Evolutionary conservation across 2,888 invertebrate genomes (phyloP).

Genomic region (Tinea semifulvella): DNA sequence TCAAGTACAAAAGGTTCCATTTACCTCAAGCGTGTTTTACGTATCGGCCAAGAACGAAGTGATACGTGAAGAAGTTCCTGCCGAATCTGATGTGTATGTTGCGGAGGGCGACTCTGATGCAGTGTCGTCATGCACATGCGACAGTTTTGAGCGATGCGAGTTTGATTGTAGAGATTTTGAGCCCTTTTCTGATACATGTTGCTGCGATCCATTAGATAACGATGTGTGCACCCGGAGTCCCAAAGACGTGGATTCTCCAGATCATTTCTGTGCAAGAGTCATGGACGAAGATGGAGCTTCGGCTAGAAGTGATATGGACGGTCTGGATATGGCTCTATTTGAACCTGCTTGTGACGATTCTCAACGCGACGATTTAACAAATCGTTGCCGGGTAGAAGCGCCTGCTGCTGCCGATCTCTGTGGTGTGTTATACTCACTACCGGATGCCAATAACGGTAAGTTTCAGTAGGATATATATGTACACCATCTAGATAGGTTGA

Average conservation of each 20-base stretch:
- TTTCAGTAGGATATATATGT: slow-evolving; percentile 29
- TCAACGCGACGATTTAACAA: slow-evolving; percentile 25
- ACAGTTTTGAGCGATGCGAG: slow-evolving; percentile 64
- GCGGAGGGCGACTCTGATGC: slow-evolving; percentile 56
- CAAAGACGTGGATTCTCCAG: slow-evolving; percentile 57
- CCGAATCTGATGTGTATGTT: slow-evolving; percentile 40
- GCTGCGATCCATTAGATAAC: slow-evolving; percentile 61
- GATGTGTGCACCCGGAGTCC: slow-evolving; percentile 60
- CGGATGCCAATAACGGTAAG: slow-evolving; percentile 47
- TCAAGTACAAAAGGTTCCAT: slow-evolving; percentile 57
- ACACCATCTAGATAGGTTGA: slow-evolving; percentile 29
- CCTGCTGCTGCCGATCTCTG: slow-evolving; percentile 39
- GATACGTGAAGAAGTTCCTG: slow-evolving; percentile 33
- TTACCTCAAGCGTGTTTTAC: slow-evolving; percentile 52
- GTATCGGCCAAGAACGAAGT: slow-evolving; percentile 43
- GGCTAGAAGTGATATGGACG: slow-evolving; percentile 70
- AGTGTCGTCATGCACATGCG: slow-evolving; percentile 63
- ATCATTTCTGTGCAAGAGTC: slow-evolving; percentile 47
- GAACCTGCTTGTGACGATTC: slow-evolving; percentile 62
- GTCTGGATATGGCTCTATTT: slow-evolving; percentile 72
- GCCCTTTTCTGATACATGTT: slow-evolving; percentile 69
- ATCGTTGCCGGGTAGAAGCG: slow-evolving; percentile 24
- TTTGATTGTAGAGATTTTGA: slow-evolving; percentile 67
- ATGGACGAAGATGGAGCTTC: slow-evolving; percentile 53
- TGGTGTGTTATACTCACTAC: slow-evolving; percentile 48